Evolutionary conservation across 2,797 vertebrate species (phyloP), one percentile per base, ranked within the genome.

Genomic region (Clarias fuscus): DNA sequence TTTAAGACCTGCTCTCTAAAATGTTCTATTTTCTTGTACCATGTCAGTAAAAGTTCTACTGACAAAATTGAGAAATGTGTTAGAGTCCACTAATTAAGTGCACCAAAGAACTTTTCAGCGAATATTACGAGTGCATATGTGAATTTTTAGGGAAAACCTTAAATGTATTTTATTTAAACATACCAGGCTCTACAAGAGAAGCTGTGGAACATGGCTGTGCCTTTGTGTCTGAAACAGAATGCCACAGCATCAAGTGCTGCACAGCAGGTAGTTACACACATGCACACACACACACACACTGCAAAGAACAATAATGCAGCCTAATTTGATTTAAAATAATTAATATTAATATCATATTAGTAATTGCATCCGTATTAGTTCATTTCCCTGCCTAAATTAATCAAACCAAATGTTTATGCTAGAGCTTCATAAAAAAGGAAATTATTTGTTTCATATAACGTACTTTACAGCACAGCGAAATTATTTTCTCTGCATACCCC

Each of bases 171-270:
- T 4, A 6, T 67, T 67, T 70, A 18, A 56, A 7, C 10, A 22
- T 4, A 20, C 18, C 89, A 99, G 98, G 98, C 97, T 75, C 93
- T 99, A 88, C 97, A 99, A 91, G 98, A 99, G 92, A 99, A 97
- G 92, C 90, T 99, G 85, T 99, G 98, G 98, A 98, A 96, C 15
- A 96, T 97, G 91, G 97, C 98, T 0, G 97, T 98, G 33, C 98
- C 98, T 5, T 95, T 99, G 1, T 97, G 97, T 92, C 93, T 98
- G 88, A 98, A 98, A 87, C 98, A 99, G 92, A 98, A 99, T 0
- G 97, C 96, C 0, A 95, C 97, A 27, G 97, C 97, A 3, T 96
- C 96, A 1, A 93, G 97, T 27, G 98, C 97, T 4, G 96, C 96
- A 13, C 97, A 95, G 59, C 97, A 98, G 96, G 98, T 98, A 89